phyloP scores from a whole-genome alignment of 35 echinoderm and acorn worm genomes.

The Hemicentrotus pulcherrimus region DNA sequence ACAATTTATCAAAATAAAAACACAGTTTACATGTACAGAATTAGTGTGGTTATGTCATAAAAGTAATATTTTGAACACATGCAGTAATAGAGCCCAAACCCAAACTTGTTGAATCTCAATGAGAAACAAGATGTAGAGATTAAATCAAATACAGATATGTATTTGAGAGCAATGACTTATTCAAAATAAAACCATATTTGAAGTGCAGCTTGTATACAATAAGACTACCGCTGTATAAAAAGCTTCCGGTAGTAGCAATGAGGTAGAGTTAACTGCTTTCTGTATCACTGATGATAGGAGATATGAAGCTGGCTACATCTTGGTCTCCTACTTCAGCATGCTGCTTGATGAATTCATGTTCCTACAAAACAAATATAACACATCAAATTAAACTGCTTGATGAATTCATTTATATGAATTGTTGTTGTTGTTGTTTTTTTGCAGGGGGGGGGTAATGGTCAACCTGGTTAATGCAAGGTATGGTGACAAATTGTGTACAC shows the following conservation, averaged over 20 bases:
- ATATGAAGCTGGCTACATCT: conserved; percentile 51
- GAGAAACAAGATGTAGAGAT: too few species aligned
- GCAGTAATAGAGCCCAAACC: too few species aligned
- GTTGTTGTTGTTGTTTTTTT: too few species aligned
- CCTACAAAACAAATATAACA: conserved; percentile 53
- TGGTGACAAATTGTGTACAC: too few species aligned
- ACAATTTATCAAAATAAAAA: too few species aligned
- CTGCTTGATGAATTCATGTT: conserved; percentile 48
- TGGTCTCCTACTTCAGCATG: conserved; percentile 31
- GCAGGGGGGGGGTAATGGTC: background rate
- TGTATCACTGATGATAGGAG: conserved; percentile 10
- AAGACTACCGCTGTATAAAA: too few species aligned
- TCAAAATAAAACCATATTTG: background rate
- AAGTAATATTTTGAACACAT: too few species aligned
- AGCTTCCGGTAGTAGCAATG: background rate
- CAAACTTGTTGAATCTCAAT: too few species aligned
- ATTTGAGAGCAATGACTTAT: background rate
- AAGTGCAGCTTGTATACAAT: background rate
- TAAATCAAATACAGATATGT: background rate
- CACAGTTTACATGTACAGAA: too few species aligned
- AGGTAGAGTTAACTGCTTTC: background rate
- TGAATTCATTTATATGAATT: too few species aligned
- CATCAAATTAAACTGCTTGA: background rate
- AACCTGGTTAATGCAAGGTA: too few species aligned
- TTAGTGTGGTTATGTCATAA: too few species aligned